Base-by-base conservation (phyloP, 2,888 invertebrate species). In the Andrena bucephala region DNA sequence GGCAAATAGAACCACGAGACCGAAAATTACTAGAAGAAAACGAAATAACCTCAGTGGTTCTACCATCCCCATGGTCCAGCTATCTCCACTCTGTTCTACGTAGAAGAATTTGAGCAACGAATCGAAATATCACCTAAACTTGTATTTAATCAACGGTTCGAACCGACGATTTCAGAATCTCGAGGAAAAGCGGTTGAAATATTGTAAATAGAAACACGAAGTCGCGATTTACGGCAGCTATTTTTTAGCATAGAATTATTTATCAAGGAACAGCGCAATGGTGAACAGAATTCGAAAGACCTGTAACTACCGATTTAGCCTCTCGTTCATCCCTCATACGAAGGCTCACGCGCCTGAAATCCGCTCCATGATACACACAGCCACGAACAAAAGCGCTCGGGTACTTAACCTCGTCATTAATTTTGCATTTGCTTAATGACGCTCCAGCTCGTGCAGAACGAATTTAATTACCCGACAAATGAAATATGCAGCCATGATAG, bases 391-490 rank as follows among this genome's bases (percentile, higher is more conserved):
- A 82, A 54, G 48, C 52, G 13, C 5, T 36, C 27, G 27, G n/a
- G 60, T 24, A 73, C 52, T 83, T 52, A 59, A 67, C 57, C 27
- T 29, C 36, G 52, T 71, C 73, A 33, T 83, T 83, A 78, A 78
- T 70, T 71, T 29, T 48, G 36, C 78, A 60, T 65, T 62, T 57
- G 63, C 63, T 67, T 71, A 78, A 83, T 68, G 67, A 83, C 74
- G 71, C 42, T 27, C 2, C 16, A 27, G 8, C 52, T 68, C 7
- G 59, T n/a, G 57, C 57, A 27, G 52, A 62, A 83, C 67, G 52
- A 77, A 84, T 84, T 75, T 70, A 84, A 84, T 84, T 83, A 77
- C 59, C 52, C 63, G 20, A 16, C 13, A 60, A 69, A 54, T 73
- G 69, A 77, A 72, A 83, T 71, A 76, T 42, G 67, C 63, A 54